These are phyloP conservation scores for Drosophila ohnishii DNA, from an alignment of 1,140 invertebrate genomes.

Conservation along the genomic window DNA sequence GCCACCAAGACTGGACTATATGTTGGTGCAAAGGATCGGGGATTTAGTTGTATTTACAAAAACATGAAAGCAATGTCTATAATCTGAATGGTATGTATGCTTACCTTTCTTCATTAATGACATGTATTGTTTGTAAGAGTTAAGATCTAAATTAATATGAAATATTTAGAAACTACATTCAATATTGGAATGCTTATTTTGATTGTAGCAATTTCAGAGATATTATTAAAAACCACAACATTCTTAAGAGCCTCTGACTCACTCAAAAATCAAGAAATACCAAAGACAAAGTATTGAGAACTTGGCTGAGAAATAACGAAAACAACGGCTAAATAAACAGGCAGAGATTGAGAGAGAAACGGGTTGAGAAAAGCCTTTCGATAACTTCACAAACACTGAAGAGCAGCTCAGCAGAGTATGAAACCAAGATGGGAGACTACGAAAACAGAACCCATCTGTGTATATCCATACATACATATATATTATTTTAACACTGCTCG, in stretches of 20 bases:
- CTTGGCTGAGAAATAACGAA: slow-evolving; percentile 3
- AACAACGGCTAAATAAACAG: slow-evolving; percentile 40
- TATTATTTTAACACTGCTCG: slow-evolving; percentile 51
- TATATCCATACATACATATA: not conserved
- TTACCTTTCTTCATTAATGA: not conserved
- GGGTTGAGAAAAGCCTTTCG: slow-evolving; percentile 52
- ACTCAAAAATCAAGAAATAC: not conserved
- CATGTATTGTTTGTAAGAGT: no score
- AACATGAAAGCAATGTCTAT: not conserved
- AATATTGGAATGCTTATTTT: not conserved
- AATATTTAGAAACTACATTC: not conserved
- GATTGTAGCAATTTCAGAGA: not conserved
- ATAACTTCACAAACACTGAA: slow-evolving; percentile 47
- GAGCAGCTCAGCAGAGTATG: slow-evolving; percentile 23
- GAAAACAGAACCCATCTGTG: slow-evolving; percentile 2
- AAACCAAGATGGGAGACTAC: slow-evolving; percentile 28
- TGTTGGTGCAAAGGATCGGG: not conserved
- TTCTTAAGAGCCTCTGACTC: not conserved
- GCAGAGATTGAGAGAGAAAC: slow-evolving; percentile 10
- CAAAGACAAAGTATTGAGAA: not conserved
- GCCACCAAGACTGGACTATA: not conserved
- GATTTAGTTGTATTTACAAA: not conserved
- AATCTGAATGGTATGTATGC: not conserved
- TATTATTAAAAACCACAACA: no score
- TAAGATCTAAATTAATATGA: not conserved